These are phyloP conservation scores for Acromyrmex charruanus DNA, from an alignment of 1,140 invertebrate species.

Conservation along the genomic window DNA sequence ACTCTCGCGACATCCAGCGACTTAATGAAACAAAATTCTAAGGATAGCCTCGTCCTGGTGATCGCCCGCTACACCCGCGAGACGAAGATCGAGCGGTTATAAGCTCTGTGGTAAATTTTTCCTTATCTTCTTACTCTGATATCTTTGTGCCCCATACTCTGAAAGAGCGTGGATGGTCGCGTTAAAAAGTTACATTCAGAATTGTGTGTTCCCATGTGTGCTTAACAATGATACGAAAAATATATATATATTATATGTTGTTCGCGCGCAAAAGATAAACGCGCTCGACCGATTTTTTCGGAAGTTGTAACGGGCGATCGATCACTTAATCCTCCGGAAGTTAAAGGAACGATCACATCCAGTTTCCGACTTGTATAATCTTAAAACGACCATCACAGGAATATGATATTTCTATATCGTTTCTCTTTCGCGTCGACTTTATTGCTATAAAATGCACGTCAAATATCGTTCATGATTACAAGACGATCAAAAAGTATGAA, in stretches of 20 bases:
- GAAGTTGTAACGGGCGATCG: slow-evolving; percentile 24
- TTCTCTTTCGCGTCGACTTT: slow-evolving; percentile 48
- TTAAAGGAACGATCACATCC: slow-evolving; percentile 30
- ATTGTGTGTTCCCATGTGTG: slow-evolving; percentile 47
- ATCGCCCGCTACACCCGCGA: background rate
- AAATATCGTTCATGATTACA: slow-evolving; percentile 8
- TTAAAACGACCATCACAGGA: slow-evolving; percentile 7
- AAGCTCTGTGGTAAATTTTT: slow-evolving; percentile 58
- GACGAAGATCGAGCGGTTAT: slow-evolving; percentile 41
- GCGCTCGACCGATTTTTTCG: slow-evolving; percentile 19
- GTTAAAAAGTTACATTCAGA: slow-evolving; percentile 55
- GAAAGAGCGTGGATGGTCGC: slow-evolving; percentile 18
- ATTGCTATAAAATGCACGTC: slow-evolving; percentile 52
- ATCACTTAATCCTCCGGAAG: slow-evolving; percentile 29
- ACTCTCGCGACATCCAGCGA: slow-evolving; percentile 14
- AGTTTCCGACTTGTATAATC: slow-evolving; percentile 20
- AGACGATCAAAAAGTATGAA: background rate
- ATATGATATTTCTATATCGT: slow-evolving; percentile 38
- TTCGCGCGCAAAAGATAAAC: slow-evolving; percentile 50
- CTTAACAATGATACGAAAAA: slow-evolving; percentile 59
- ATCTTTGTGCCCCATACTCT: slow-evolving; percentile 8
- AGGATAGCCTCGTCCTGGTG: slow-evolving; percentile 13
- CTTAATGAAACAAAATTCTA: slow-evolving; percentile 30
- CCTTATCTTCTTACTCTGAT: slow-evolving; percentile 13
- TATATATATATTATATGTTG: slow-evolving; percentile 59